Conservation (phyloP, 2,888 invertebrate species). For the Caenorhabditis sp. region DNA sequence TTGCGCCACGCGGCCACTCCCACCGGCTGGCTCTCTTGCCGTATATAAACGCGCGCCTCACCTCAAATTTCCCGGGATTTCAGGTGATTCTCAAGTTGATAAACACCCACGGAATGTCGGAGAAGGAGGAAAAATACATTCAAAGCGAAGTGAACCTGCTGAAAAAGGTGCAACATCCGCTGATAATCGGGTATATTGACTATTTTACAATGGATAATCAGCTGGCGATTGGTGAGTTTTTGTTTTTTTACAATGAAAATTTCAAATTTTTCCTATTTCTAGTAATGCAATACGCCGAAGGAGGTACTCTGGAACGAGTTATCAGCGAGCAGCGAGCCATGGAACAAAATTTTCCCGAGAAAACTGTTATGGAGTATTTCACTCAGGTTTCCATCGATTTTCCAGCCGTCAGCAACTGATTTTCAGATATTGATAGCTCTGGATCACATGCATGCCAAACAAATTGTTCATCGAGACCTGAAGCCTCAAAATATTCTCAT, state of each 20-base stretch:
- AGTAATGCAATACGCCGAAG: constrained; percentile 93
- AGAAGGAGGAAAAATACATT: constrained; percentile 74
- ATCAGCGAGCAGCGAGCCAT: constrained; percentile 85
- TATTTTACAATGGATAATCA: constrained; percentile 85
- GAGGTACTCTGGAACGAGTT: constrained; percentile 78
- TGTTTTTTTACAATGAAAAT: background rate
- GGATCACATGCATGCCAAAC: constrained; percentile 89
- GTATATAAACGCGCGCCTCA: background rate
- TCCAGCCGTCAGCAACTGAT: too few relatives aligned
- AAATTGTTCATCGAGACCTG: constrained; percentile 91
- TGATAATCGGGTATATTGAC: constrained; percentile 89
- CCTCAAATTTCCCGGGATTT: background rate
- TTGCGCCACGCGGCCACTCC: constrained; percentile 69
- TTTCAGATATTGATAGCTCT: constrained; percentile 90
- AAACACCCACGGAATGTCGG: constrained; percentile 86
- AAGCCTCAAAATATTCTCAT: constrained; percentile 92
- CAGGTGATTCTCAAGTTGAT: constrained; percentile 89
- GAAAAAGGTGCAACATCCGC: constrained; percentile 88
- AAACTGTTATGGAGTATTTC: constrained; percentile 85
- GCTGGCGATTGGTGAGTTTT: constrained; percentile 68
- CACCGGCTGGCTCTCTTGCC: background rate
- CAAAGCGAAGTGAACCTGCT: constrained; percentile 86
- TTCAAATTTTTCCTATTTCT: constrained; percentile 83
- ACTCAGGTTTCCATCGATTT: constrained; percentile 69
- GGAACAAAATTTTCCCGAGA: constrained; percentile 86